Base-by-base conservation (phyloP, 2,888 invertebrate species). In the Melolontha melolontha region DNA sequence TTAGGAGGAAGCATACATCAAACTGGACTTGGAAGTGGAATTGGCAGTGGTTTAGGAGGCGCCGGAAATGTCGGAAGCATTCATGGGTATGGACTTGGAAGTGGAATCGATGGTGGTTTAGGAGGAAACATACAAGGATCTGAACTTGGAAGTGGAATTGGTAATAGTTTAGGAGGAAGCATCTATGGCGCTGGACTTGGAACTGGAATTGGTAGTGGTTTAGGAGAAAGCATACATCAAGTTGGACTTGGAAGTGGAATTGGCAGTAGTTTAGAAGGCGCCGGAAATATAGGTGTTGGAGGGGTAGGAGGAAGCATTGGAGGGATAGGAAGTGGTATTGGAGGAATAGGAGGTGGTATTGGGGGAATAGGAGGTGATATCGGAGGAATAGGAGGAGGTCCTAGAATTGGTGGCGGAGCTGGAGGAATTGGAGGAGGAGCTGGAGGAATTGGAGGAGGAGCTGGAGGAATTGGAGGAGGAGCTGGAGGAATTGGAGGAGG, bases 381-480 rank as follows among this genome's bases (percentile, higher is more conserved):
- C 57, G n/a, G 47, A n/a, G 63, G 68, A 12, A 63, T 64, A 11
- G 65, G 69, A 55, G 6, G 16, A 12, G 70, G 70, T 29, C 29
- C 6, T 41, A 27, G 47, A 8, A 41, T 41, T 1, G 49, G 41
- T 4, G 70, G 67, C 17, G 34, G 51, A 6, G 5, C 34, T 5
- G 71, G 68, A 40, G 67, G 68, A 14, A 70, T 51, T 41, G 71
- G 69, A 42, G 51, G 62, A n/a, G 69, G 69, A 80, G 66, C 80
- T 76, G 68, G 80, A 17, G 66, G 70, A 12, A 66, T 68, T 74
- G 40, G 84, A 77, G 72, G 80, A 78, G 72, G 74, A 80, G 75
- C 75, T 77, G 68, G 80, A 17, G 66, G 70, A 16, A 66, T 68
- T 74, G 40, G 84, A 77, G 72, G 80, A 79, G 72, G 74, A 80